Evolutionary conservation across 2,113 vertebrate genomes (phyloP).

Genomic region (Caloenas nicobarica): DNA sequence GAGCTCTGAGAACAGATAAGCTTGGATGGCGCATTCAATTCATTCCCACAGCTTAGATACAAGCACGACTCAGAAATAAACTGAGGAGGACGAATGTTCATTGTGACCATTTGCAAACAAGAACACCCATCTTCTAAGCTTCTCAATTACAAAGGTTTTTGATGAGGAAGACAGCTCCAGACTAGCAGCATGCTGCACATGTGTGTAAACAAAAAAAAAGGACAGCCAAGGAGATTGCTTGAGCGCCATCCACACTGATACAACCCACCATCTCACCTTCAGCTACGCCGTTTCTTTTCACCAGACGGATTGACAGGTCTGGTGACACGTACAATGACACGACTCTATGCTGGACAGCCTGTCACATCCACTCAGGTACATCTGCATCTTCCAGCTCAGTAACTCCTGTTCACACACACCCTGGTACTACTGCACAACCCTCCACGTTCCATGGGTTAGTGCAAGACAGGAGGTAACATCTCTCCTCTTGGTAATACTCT

Average conservation of each 20-base stretch:
- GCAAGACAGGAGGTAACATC: background rate
- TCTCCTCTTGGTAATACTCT: background rate
- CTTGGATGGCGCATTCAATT: background rate
- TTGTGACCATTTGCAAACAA: background rate
- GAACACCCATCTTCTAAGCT: background rate
- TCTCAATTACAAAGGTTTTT: background rate
- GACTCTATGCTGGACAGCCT: background rate
- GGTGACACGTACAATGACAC: background rate
- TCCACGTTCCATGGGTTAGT: background rate
- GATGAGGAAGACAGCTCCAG: background rate
- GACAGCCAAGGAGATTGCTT: background rate
- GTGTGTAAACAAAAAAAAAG: background rate
- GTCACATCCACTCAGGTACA: background rate
- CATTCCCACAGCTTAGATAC: conserved; percentile 23
- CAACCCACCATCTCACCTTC: background rate
- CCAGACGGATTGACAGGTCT: background rate
- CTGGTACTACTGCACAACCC: background rate
- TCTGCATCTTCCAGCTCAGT: background rate
- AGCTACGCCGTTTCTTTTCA: fast-evolving
- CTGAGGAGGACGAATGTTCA: background rate
- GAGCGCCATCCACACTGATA: background rate
- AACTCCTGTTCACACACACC: background rate
- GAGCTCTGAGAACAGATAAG: background rate
- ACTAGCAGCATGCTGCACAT: background rate
- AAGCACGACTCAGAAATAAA: conserved; percentile 26